These are phyloP conservation scores for Scaptodrosophila latifasciaeformis DNA, from an alignment of 2,888 invertebrate species.

Conservation along the genomic window DNA sequence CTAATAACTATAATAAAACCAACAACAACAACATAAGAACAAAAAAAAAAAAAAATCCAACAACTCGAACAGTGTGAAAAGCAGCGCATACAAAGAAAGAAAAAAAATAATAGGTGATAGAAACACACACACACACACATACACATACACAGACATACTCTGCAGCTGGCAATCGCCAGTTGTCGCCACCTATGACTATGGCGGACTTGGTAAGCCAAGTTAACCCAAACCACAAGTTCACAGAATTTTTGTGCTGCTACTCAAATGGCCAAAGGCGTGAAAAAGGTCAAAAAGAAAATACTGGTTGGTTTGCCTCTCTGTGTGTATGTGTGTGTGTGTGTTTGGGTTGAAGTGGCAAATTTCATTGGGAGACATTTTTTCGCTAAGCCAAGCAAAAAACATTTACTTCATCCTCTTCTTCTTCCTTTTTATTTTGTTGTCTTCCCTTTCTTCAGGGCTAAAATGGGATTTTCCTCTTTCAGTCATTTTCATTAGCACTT, in stretches of 20 bases:
- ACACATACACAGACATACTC: not conserved
- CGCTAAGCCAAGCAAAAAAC: constrained; percentile 17
- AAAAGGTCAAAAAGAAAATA: constrained; percentile 46
- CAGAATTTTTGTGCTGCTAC: too few species aligned
- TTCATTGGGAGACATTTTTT: too few species aligned
- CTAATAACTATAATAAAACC: not conserved
- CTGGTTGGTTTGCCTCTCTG: constrained; percentile 1
- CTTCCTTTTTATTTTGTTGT: too few species aligned
- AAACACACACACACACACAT: constrained; percentile 25
- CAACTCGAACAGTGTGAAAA: too few species aligned
- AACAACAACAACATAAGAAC: not conserved
- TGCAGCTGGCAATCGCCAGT: too few species aligned
- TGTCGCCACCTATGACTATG: too few species aligned
- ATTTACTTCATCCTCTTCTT: too few species aligned
- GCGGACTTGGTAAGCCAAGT: constrained; percentile 21
- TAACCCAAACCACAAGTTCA: too few species aligned
- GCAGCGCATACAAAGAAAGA: not conserved
- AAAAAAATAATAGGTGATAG: not conserved
- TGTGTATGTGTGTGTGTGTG: constrained; percentile 1
- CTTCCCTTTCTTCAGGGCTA: not conserved
- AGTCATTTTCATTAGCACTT: too few species aligned
- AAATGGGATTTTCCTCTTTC: too few species aligned
- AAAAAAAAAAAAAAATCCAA: too few species aligned
- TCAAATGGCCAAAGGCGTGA: constrained; percentile 62
- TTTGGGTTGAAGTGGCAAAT: too few species aligned